Evolutionary conservation across 2,113 vertebrate genomes (phyloP), one percentile per base, ranked within the genome.

Genomic region (Nycticryphes semicollaris): DNA sequence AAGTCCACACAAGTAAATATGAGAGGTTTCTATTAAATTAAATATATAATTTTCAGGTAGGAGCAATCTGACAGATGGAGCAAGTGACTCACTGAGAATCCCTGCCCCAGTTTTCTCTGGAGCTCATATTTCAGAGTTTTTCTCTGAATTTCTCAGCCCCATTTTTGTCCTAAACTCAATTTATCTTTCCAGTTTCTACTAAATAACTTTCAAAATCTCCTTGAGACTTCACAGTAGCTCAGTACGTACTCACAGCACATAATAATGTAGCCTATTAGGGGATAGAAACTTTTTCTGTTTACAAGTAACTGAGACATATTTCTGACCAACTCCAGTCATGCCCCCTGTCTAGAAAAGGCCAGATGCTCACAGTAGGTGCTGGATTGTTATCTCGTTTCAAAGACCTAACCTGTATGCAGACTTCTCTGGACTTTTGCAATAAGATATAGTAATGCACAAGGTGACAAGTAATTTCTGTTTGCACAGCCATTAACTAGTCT

Each of bases 191-290:
- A 39, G 18, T 80, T 90, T 89, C 86, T 87, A 62, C 11, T 19
- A 84, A 92, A 67, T 81, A 70, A 77, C 72, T 91, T 87, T 57
- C 30, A 93, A 83, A 89, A 74, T 74, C 80, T 89, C 84, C 68
- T 86, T 92, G 68, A 66, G 18, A n/a, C 53, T 95, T 45, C 37
- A 14, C 72, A 41, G 75, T 20, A 86, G 84, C 54, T 84, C 67
- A 35, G 41, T 30, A 53, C 23, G 18, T 69, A 28, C 23, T 85
- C 91, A 86, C 80, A 95, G 76, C 76, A 94, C 30, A 66, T 87
- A 94, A 80, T 59, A 93, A 74, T 31, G 15, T 69, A 86, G 35
- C 24, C 33, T 76, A 22, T 73, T 80, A 92, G 10, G 18, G 28
- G 39, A 69, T 33, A 16, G 41, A 77, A 77, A 73, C 1, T 60